Base-by-base conservation (phyloP, 2,888 invertebrate genomes). In the Caenorhabditis sp. region DNA sequence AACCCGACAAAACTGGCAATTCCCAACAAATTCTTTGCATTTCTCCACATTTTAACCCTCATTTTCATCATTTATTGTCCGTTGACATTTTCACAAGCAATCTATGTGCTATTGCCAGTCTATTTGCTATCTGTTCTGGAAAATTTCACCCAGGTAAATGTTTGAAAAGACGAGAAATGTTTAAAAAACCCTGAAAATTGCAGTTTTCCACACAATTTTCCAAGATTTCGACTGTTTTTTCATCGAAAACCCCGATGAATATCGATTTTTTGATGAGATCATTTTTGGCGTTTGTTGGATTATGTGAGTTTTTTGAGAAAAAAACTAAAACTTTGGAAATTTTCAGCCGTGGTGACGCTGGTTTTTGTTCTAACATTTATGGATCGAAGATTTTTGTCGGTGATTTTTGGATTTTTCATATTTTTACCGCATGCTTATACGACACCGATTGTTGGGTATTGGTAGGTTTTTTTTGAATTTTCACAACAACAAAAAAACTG, bases 41-140 rank as follows among this genome's bases (percentile, higher is more conserved):
- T 27, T 43, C 58, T 60, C 10, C 27, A 66, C 6, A 8, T 58
- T 17, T 17, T 63, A 17, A n/a, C 61, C 1, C 0, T 49, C 0
- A 2, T 61, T 10, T 68, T 69, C 24, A 36, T 68, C 0, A 4
- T 57, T 58, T 74, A 76, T 59, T 79, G 76, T 59, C 54, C 66
- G 1, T 53, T 82, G 12, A 74, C 72, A 1, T 24, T 76, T 12
- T 64, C 80, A 8, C 77, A 85, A 55, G 67, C 69, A 17, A 31
- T 84, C 31, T 86, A 85, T 62, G 62, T 79, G 27, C 26, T 81
- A 10, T 68, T 81, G 17, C 85, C 85, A 1, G 62, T 85, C 10
- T 83, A 76, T 58, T 55, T 83, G 1, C 26, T 77, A 49, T 68
- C 82, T 8, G 24, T 82, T 8, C 58, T 77, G n/a, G 66, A 71